phyloP scores from a whole-genome alignment of 2,888 invertebrate genomes.

The Eretmocerus hayati region DNA sequence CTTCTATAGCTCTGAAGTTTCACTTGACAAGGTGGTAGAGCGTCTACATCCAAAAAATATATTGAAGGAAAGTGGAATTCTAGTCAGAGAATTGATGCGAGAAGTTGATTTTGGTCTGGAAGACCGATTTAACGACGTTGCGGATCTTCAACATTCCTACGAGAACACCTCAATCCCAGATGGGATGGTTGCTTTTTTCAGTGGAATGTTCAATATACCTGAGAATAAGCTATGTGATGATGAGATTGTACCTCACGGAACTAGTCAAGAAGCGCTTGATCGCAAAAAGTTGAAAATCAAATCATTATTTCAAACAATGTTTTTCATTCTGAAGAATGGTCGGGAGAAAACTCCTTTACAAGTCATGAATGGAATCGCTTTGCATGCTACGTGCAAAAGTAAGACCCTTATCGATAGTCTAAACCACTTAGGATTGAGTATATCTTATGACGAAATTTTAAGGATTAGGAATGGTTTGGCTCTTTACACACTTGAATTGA shows the following conservation, averaged over 20 bases:
- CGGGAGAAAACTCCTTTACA: conserved; percentile 21
- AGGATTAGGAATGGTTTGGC: not conserved
- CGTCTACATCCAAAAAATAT: not conserved
- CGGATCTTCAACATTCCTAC: conserved; percentile 12
- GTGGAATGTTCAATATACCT: not conserved
- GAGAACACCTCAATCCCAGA: conserved; percentile 8
- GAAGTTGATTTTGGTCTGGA: conserved; percentile 6
- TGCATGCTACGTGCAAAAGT: conserved; percentile 16
- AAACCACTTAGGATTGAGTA: not conserved
- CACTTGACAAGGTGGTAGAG: conserved; percentile 2
- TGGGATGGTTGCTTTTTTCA: conserved; percentile 8
- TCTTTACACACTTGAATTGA: not conserved
- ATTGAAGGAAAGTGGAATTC: conserved; percentile 10
- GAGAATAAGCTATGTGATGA: not conserved
- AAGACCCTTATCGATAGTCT: conserved; percentile 10
- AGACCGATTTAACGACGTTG: conserved; percentile 10
- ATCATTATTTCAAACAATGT: too few relatives aligned
- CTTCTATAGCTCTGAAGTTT: conserved; percentile 7
- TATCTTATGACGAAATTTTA: not conserved
- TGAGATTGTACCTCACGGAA: not conserved
- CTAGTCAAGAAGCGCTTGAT: not conserved
- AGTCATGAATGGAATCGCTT: conserved; percentile 15
- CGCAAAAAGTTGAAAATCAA: too few relatives aligned
- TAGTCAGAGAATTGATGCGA: conserved; percentile 9
- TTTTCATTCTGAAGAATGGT: conserved; percentile 18